Evolutionary conservation across 2,888 invertebrate genomes (phyloP).

Genomic region (Steinernema hermaphroditum): DNA sequence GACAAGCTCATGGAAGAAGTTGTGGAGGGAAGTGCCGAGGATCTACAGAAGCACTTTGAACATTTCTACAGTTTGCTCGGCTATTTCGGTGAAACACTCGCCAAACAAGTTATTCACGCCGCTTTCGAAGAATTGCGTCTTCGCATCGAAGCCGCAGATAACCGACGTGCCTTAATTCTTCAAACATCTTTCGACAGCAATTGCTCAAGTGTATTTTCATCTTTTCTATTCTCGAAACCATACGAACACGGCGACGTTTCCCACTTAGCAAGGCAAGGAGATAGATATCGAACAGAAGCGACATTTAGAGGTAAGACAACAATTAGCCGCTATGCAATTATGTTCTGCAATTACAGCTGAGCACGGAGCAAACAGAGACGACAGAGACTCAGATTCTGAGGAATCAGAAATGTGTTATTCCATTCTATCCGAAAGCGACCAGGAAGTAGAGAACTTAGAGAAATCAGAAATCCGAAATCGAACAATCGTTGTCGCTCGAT

Average conservation of each 20-base stretch:
- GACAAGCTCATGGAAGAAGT: background rate
- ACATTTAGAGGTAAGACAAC: too few species aligned
- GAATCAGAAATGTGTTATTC: constrained; percentile 11
- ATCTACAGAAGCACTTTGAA: background rate
- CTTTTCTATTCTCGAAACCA: too few species aligned
- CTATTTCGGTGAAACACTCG: background rate
- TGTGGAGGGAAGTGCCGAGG: background rate
- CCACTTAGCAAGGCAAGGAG: too few species aligned
- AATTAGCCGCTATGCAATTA: too few species aligned
- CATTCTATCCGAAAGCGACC: background rate
- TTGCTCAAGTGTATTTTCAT: constrained; percentile 1
- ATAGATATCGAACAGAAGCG: too few species aligned
- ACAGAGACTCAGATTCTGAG: background rate
- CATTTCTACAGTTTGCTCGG: background rate
- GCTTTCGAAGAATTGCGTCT: background rate
- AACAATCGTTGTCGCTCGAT: background rate
- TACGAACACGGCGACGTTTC: too few species aligned
- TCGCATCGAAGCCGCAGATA: background rate
- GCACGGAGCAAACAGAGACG: too few species aligned
- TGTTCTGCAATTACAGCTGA: too few species aligned
- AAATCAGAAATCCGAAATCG: constrained; percentile 8
- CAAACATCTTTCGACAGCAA: background rate
- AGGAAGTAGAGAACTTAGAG: background rate
- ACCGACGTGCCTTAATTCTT: background rate
- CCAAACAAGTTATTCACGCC: background rate